Evolutionary conservation across 2,113 vertebrate genomes (phyloP).

Genomic region (Solea solea): DNA sequence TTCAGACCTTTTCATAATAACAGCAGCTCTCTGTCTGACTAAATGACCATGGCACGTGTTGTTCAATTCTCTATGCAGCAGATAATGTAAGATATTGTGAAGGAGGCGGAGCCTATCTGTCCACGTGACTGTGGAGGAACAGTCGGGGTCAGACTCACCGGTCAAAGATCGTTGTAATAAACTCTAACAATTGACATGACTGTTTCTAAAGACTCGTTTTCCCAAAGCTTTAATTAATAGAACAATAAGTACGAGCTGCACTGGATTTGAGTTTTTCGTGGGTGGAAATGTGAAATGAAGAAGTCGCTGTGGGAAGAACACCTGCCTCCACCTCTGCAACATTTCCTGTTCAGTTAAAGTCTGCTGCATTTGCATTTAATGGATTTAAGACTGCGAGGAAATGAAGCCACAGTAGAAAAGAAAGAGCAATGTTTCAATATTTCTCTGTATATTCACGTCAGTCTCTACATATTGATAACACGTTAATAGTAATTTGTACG

Average conservation of each 20-base stretch:
- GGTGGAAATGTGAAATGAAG: conserved; percentile 19
- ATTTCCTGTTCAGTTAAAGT: neutral
- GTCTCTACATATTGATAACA: neutral
- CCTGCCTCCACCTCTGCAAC: neutral
- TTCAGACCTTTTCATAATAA: neutral
- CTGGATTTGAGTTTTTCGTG: conserved; percentile 33
- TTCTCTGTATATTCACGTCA: no score
- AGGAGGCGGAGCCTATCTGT: neutral
- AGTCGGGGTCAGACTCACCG: neutral
- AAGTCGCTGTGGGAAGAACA: conserved; percentile 3
- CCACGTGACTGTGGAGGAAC: neutral
- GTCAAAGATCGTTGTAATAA: conserved; percentile 7
- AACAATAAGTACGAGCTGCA: conserved; percentile 3
- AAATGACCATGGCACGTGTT: neutral
- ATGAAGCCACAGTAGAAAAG: no score
- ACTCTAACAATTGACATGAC: neutral
- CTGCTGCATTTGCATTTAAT: no score
- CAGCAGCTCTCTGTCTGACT: neutral
- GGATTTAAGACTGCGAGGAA: no score
- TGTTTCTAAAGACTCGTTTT: conserved; percentile 13
- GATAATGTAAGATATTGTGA: neutral
- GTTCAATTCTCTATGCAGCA: neutral
- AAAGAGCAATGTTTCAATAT: no score
- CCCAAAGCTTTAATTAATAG: conserved; percentile 28
- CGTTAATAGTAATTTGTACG: neutral